These are phyloP conservation scores for Zaprionus ghesquierei DNA, from an alignment of 1,140 invertebrate species.

Conservation along the genomic window DNA sequence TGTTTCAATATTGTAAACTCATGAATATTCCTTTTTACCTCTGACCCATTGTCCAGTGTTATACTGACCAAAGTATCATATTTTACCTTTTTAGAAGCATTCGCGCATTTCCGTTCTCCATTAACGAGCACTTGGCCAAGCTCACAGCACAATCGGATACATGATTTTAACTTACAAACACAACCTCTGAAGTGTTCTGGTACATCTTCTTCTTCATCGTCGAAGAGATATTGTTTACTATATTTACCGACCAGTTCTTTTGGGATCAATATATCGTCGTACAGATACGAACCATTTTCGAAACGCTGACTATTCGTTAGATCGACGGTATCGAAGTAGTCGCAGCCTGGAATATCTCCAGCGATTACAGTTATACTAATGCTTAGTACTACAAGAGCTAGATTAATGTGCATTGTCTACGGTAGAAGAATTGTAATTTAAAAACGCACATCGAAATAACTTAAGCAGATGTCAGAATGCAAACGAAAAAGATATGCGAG, in stretches of 20 bases:
- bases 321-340: constrained; percentile 56
- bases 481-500: not conserved
- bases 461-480: not conserved
- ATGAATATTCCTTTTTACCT: not conserved
- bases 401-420: not conserved
- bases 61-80: constrained; percentile 37
- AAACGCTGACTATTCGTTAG: constrained; percentile 22
- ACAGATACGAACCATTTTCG: constrained; percentile 50
- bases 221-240: constrained; percentile 18
- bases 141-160: constrained; percentile 61
- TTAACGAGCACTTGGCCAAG: not conserved
- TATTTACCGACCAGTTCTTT: constrained; percentile 31
- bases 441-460: not conserved
- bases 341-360: constrained; percentile 40
- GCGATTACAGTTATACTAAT: not conserved
- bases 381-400: not conserved
- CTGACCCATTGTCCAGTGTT: constrained; percentile 28
- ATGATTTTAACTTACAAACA: constrained; percentile 42
- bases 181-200: constrained; percentile 51
- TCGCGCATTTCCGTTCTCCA: not conserved
- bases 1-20: constrained; percentile 43
- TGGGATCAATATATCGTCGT: constrained; percentile 47
- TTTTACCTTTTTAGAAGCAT: not conserved
- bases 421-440: not conserved
- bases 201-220: constrained; percentile 7